Evolutionary conservation across 2,888 invertebrate species (phyloP), one percentile per base, ranked within the genome.

Genomic region (Chironomus riparius): DNA sequence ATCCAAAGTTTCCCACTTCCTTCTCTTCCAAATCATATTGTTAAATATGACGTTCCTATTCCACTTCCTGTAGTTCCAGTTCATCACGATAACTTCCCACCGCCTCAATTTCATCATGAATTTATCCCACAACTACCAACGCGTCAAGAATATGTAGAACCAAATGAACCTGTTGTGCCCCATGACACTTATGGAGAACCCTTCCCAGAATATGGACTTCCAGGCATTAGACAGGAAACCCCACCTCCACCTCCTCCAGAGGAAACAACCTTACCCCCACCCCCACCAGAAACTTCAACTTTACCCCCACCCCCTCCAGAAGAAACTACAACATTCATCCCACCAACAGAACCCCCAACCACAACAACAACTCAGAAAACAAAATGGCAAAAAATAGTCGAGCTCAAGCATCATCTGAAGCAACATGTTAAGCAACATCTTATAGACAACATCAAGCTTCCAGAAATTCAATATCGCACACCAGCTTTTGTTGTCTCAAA

Each of bases 161-260:
- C 84, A 5, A 82, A 1, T 38, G 38, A 1, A 38, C 38, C 38
- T 4, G 38, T 10, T 38, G 38, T 2, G 10, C 38, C 38, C 1
- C 38, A 38, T 10, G 38, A 38, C 10, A 10, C 10, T 38, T 38
- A 38, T 38, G 38, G 38, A 10, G 1, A 6, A 1, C 28, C 28
- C 5, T 5, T 28, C 22, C 22, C 22, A 24, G 22, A 5, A 3
- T 24, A 24, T 24, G 22, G 28, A 38, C 10, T 38, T 38, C 38
- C 38, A 10, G 28, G 28, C 4, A 4, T 28, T 1, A 28, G 28
- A 10, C 38, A 38, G 1, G 38, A 38, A 38, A 4, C 38, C 2
- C 7, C 38, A 2, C 38, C 38, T 2, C 38, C 38, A 10, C 38
- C 38, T 2, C 38, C 28, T 5, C 28, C 38, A 10, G 38, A 38